phyloP scores from a whole-genome alignment of 2,888 invertebrate genomes.

The Spilarctia lutea region DNA sequence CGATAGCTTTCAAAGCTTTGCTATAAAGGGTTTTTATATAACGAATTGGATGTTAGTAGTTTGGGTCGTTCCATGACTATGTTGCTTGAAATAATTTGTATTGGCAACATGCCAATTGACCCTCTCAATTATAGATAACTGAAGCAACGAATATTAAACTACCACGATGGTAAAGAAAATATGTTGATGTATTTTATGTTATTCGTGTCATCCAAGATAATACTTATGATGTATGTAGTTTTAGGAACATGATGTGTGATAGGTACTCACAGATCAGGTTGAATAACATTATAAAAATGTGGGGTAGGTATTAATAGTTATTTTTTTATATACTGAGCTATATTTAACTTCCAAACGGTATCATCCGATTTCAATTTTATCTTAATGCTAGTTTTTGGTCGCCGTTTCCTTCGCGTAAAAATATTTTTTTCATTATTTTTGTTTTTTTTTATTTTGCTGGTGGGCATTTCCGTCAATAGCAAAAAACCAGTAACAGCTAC shows the following conservation, averaged over 20 bases:
- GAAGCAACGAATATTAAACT: conserved; percentile 23
- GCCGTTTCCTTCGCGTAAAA: not conserved
- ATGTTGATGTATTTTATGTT: conserved; percentile 6
- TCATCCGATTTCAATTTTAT: not conserved
- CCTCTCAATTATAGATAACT: conserved; percentile 32
- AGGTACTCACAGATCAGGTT: conserved; percentile 35
- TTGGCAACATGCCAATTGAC: conserved; percentile 40
- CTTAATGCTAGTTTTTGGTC: not conserved
- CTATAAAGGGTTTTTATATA: not conserved
- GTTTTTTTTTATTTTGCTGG: too few species aligned
- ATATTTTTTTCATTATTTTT: not conserved
- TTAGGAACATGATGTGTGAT: conserved; percentile 25
- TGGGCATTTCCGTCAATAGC: too few species aligned
- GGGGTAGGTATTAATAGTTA: conserved; percentile 18
- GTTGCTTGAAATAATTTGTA: conserved; percentile 21
- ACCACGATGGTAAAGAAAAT: conserved; percentile 9
- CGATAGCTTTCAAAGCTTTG: not conserved
- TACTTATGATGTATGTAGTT: conserved; percentile 15
- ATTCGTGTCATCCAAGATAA: conserved; percentile 12
- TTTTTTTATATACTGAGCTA: not conserved
- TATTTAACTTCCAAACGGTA: not conserved
- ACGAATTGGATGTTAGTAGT: not conserved
- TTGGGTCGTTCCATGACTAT: conserved; percentile 8
- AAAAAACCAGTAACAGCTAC: too few species aligned
- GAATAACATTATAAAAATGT: conserved; percentile 35